phyloP scores from a whole-genome alignment of 2,113 vertebrate genomes.

The Raphicerus campestris region DNA sequence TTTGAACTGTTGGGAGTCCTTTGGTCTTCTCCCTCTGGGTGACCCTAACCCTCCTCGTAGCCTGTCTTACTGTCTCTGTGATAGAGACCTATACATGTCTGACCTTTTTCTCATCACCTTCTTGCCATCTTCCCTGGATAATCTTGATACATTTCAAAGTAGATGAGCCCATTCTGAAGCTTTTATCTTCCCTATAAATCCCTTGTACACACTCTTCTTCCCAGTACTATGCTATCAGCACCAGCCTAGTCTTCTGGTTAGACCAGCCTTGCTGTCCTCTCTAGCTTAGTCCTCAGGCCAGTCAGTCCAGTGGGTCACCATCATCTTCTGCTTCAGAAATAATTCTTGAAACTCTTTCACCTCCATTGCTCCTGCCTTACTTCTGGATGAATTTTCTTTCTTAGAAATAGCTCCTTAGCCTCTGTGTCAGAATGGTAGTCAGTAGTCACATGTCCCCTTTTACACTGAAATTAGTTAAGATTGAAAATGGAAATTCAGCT shows the following conservation, averaged over 20 bases:
- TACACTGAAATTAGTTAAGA: background rate
- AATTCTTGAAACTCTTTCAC: background rate
- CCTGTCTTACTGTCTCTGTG: background rate
- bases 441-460: background rate
- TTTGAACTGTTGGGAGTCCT: background rate
- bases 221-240: too few relatives aligned
- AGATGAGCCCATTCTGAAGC: background rate
- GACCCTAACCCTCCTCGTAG: background rate
- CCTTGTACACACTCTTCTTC: background rate
- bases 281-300: fast-evolving
- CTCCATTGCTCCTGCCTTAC: background rate
- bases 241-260: background rate
- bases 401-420: background rate
- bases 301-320: background rate
- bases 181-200: background rate
- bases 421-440: fast-evolving
- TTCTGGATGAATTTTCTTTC: background rate
- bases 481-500: background rate
- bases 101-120: background rate
- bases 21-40: background rate
- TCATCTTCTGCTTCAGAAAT: background rate
- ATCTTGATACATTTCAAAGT: background rate
- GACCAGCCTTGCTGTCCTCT: background rate
- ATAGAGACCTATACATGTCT: background rate
- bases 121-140: background rate